Conservation (phyloP, 2,888 invertebrate species). For the Nycteola revayana region DNA sequence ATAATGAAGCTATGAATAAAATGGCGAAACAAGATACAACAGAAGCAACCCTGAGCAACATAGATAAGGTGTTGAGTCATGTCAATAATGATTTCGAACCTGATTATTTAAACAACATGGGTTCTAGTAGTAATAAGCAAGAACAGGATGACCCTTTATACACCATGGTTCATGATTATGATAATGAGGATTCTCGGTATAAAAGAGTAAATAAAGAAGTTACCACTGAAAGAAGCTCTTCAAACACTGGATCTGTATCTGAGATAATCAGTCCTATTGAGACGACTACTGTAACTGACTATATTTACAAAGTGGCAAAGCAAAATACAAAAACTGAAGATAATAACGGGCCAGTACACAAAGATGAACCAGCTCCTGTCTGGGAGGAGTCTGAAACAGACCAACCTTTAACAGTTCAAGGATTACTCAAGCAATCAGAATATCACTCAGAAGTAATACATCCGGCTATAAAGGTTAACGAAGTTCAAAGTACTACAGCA, state of each 20-base stretch:
- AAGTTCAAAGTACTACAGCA: slow-evolving; percentile 19
- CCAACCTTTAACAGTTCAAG: slow-evolving; percentile 35
- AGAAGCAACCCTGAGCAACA: slow-evolving; percentile 43
- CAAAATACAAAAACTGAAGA: slow-evolving; percentile 8
- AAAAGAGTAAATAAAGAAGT: slow-evolving; percentile 57
- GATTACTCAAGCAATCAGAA: slow-evolving; percentile 24
- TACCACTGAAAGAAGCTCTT: slow-evolving; percentile 5
- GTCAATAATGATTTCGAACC: slow-evolving; percentile 68
- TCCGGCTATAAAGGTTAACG: slow-evolving; percentile 15
- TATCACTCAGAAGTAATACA: slow-evolving; percentile 15
- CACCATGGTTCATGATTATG: slow-evolving; percentile 62
- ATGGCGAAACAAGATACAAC: slow-evolving; percentile 52
- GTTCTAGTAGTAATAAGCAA: slow-evolving; percentile 42
- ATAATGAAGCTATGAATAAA: slow-evolving; percentile 52
- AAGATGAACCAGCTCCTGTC: slow-evolving; percentile 59
- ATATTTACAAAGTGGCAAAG: slow-evolving; percentile 59
- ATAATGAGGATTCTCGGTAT: slow-evolving; percentile 57
- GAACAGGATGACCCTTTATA: slow-evolving; percentile 58
- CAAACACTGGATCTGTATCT: slow-evolving; percentile 17
- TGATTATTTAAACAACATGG: slow-evolving; percentile 64
- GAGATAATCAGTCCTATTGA: slow-evolving; percentile 32
- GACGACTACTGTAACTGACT: slow-evolving; percentile 62
- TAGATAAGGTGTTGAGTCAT: slow-evolving; percentile 52
- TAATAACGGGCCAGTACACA: not conserved
- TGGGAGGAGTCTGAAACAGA: slow-evolving; percentile 59